A percentile compares a stretch with the other conserved stretches of the same genome.
Evolutionary conservation across 2,797 vertebrate species (phyloP).

Genomic region (Protosalanx chinensis): DNA sequence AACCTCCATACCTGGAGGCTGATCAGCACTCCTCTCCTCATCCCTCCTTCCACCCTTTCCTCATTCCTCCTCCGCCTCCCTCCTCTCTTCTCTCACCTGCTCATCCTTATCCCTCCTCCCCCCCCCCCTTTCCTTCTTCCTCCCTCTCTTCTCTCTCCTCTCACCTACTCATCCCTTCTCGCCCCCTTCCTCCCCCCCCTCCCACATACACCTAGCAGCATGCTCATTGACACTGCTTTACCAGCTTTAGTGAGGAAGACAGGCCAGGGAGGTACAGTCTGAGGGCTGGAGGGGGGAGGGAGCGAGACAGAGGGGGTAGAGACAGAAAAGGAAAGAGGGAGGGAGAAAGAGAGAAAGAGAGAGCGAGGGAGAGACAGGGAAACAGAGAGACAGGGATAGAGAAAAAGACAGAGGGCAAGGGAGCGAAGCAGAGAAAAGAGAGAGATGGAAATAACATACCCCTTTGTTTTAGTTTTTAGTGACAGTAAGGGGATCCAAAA

Average conservation of each 20-base stretch:
- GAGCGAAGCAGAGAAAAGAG: conserved; percentile 38
- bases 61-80: neutral
- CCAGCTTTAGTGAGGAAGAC: conserved; percentile 50
- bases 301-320: conserved; percentile 35
- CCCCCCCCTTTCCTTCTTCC: neutral
- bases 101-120: neutral
- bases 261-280: neutral
- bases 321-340: conserved; percentile 41
- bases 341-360: conserved; percentile 23
- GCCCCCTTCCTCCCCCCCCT: neutral
- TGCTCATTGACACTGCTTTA: neutral
- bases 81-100: neutral
- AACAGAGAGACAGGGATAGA: conserved; percentile 30
- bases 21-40: neutral
- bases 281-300: neutral
- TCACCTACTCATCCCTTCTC: neutral
- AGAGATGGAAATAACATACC: conserved; percentile 37
- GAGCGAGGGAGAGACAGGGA: conserved; percentile 9
- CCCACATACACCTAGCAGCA: neutral
- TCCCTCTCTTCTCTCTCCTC: neutral
- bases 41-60: neutral
- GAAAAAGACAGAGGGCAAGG: conserved; percentile 24
- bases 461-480: conserved; percentile 46
- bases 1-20: conserved; percentile 5
- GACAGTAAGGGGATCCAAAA: conserved; percentile 51